phyloP scores from a whole-genome alignment of 2,888 invertebrate species.

The Leptura quadrifasciata region DNA sequence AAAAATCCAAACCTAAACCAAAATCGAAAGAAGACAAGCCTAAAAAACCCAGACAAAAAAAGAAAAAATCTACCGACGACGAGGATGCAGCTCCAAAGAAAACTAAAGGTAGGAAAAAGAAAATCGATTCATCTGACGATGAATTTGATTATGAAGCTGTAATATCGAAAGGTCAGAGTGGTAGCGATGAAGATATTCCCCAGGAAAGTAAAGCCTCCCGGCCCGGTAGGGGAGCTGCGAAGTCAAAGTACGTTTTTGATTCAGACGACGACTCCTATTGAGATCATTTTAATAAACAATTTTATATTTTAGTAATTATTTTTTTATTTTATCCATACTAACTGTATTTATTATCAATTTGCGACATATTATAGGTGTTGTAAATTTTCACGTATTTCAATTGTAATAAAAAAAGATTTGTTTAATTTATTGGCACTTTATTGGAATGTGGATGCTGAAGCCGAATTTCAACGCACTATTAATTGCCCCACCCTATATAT shows the following conservation, averaged over 20 bases:
- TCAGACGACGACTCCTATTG: conserved; percentile 62
- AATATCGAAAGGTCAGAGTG: conserved; percentile 27
- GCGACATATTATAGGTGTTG: conserved; percentile 13
- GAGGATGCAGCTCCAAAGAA: conserved; percentile 48
- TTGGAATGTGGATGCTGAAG: too few species aligned
- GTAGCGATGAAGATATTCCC: conserved; percentile 29
- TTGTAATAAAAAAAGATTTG: conserved; percentile 34
- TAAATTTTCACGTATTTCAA: conserved; percentile 34
- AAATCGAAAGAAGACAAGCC: conserved; percentile 58
- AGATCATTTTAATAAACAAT: conserved; percentile 32
- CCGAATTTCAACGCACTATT: too few species aligned
- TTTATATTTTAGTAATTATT: conserved; percentile 38
- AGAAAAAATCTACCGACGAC: conserved; percentile 54
- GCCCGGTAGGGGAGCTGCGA: conserved; percentile 63
- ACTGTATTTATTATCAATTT: conserved; percentile 31
- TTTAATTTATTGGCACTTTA: not conserved
- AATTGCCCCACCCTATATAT: too few species aligned
- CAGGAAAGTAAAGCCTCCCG: conserved; percentile 54
- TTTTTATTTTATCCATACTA: conserved; percentile 32
- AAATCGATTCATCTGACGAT: conserved; percentile 45
- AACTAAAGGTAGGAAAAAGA: conserved; percentile 51
- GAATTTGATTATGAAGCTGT: conserved; percentile 41
- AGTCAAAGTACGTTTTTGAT: conserved; percentile 72
- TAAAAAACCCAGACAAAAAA: conserved; percentile 61
- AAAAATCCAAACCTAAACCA: conserved; percentile 60